Conservation (phyloP, 2,888 invertebrate species). For the Argyresthia goedartella region DNA sequence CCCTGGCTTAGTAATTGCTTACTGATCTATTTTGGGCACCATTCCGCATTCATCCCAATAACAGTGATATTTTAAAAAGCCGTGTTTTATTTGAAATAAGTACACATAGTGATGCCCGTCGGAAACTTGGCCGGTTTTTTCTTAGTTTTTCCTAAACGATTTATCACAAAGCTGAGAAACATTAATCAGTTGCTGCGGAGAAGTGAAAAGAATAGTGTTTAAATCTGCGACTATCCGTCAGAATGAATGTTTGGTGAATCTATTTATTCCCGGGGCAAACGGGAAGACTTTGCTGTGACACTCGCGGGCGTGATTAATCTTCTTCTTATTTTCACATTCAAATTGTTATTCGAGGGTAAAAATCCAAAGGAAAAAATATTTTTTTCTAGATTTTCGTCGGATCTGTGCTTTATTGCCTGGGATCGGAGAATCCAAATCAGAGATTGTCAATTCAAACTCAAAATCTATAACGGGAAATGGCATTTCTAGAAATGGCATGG, state of each 20-base stretch:
- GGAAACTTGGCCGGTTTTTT: too few relatives aligned
- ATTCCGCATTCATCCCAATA: too few relatives aligned
- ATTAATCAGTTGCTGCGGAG: slow-evolving; percentile 32
- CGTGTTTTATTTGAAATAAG: too few relatives aligned
- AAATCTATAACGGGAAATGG: too few relatives aligned
- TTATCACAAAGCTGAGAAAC: slow-evolving; percentile 6
- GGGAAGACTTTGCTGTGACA: slow-evolving; percentile 31
- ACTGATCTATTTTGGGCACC: too few relatives aligned
- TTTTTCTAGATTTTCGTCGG: slow-evolving; percentile 3
- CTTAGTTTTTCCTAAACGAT: neutral
- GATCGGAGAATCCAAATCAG: too few relatives aligned
- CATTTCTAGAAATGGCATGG: too few relatives aligned
- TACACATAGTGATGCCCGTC: too few relatives aligned
- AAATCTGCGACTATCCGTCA: slow-evolving; percentile 37
- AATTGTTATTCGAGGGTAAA: slow-evolving; percentile 22
- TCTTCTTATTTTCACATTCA: slow-evolving; percentile 25
- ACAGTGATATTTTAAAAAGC: too few relatives aligned
- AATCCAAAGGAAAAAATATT: slow-evolving; percentile 13
- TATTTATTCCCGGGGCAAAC: slow-evolving; percentile 36
- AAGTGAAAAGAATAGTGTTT: slow-evolving; percentile 25
- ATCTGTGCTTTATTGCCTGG: too few relatives aligned
- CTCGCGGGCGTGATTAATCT: slow-evolving; percentile 41
- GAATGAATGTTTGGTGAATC: slow-evolving; percentile 20
- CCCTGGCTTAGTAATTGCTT: too few relatives aligned
- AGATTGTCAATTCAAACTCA: too few relatives aligned